Evolutionary conservation across 92 coral and sea anemone species (phyloP).

Genomic region (Bergia puertoricense): DNA sequence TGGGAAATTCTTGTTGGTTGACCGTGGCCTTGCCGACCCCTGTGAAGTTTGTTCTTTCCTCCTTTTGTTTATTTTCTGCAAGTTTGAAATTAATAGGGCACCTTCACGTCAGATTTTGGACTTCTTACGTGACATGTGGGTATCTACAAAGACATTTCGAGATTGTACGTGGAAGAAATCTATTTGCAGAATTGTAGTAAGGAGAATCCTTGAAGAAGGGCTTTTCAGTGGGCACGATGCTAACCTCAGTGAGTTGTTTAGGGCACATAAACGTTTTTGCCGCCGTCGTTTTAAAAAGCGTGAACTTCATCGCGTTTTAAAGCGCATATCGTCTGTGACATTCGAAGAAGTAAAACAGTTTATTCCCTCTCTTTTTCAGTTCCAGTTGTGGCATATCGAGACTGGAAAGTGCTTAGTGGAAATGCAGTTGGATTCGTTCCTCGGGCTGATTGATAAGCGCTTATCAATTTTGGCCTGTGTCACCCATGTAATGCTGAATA

Average conservation of each 20-base stretch:
- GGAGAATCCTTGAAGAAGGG: too few relatives aligned
- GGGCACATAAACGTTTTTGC: too few relatives aligned
- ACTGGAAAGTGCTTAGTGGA: not conserved
- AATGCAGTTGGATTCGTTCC: not conserved
- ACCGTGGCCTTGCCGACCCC: not conserved
- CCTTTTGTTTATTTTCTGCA: not conserved
- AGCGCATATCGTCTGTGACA: not conserved
- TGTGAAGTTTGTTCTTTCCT: constrained; percentile 2
- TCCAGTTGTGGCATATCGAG: not conserved
- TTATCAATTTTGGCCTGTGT: not conserved
- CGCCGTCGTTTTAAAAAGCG: too few relatives aligned
- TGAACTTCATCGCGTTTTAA: too few relatives aligned
- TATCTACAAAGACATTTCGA: too few relatives aligned
- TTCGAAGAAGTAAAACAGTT: not conserved
- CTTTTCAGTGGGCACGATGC: too few relatives aligned
- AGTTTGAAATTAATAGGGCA: not conserved
- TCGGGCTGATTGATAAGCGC: not conserved
- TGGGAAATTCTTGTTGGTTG: constrained; percentile 26
- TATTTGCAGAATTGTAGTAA: too few relatives aligned
- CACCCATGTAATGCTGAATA: not conserved
- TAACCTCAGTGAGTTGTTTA: too few relatives aligned
- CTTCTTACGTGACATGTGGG: not conserved
- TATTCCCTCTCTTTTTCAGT: not conserved
- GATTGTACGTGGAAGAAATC: too few relatives aligned
- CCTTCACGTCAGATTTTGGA: not conserved